Evolutionary conservation across 1,140 invertebrate species (phyloP).

Genomic region (Cydia pomonella): DNA sequence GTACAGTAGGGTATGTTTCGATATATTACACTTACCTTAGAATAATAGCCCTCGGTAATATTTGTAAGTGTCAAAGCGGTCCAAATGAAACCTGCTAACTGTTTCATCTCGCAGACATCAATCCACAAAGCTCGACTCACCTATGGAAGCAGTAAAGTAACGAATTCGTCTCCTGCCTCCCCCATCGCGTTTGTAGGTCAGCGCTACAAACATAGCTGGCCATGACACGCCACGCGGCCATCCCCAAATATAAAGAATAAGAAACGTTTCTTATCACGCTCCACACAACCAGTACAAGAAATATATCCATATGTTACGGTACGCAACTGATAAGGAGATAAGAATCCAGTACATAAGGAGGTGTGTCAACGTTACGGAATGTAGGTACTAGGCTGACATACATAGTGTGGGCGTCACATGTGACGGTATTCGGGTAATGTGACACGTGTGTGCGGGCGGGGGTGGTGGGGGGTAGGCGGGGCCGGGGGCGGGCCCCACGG

Average conservation of each 20-base stretch:
- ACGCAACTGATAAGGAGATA: constrained; percentile 10
- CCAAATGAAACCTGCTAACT: neutral
- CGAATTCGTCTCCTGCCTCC: constrained; percentile 18
- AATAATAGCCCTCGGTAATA: neutral
- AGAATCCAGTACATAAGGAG: neutral
- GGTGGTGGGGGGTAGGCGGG: constrained; percentile 39
- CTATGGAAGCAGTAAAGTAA: constrained; percentile 7
- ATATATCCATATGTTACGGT: neutral
- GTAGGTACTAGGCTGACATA: constrained; percentile 67
- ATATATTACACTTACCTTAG: neutral
- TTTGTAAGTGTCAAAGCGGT: neutral
- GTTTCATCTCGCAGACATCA: neutral
- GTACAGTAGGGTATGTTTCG: neutral
- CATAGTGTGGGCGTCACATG: constrained; percentile 74
- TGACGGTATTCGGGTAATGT: constrained; percentile 62
- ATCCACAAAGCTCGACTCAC: constrained; percentile 5
- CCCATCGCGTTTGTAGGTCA: constrained; percentile 21
- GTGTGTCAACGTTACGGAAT: constrained; percentile 11
- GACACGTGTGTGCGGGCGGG: constrained; percentile 56
- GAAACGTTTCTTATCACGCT: neutral
- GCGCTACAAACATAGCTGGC: constrained; percentile 20
- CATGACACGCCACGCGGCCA: constrained; percentile 4
- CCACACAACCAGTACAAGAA: neutral
- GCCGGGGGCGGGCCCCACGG: constrained; percentile 49
- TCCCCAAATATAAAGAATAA: constrained; percentile 4